phyloP scores from a whole-genome alignment of 2,113 vertebrate genomes.

The Ceyx melanurus region DNA sequence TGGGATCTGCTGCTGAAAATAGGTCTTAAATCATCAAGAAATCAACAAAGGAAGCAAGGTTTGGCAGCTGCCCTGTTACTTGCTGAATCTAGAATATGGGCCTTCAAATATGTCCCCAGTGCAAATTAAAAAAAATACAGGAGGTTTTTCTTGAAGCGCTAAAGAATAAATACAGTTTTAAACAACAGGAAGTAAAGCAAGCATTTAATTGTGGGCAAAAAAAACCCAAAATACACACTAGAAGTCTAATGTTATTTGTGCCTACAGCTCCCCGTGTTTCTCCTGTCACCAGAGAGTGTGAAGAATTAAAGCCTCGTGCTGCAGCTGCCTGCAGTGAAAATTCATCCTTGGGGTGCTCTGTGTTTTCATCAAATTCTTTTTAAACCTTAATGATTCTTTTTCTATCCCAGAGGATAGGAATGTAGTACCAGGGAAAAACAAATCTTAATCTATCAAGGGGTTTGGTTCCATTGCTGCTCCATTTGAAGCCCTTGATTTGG shows the following conservation, averaged over 20 bases:
- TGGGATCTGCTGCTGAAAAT: slow-evolving; percentile 37
- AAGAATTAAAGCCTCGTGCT: slow-evolving; percentile 42
- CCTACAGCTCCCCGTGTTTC: neutral
- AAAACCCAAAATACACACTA: slow-evolving; percentile 15
- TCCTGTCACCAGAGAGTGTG: slow-evolving; percentile 23
- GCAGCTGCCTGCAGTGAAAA: slow-evolving; percentile 54
- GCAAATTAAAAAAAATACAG: slow-evolving; percentile 34
- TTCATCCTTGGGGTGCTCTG: slow-evolving; percentile 28
- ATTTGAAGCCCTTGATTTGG: slow-evolving; percentile 25
- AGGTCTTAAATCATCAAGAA: slow-evolving; percentile 55
- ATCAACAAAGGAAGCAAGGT: slow-evolving; percentile 59
- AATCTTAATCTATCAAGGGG: neutral
- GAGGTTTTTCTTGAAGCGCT: slow-evolving; percentile 44
- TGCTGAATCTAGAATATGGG: slow-evolving; percentile 54
- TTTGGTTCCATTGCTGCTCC: slow-evolving; percentile 14
- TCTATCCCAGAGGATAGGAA: neutral
- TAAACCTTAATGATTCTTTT: slow-evolving; percentile 44
- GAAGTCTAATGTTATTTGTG: slow-evolving; percentile 29
- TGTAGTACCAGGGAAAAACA: neutral
- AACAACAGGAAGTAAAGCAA: slow-evolving; percentile 65
- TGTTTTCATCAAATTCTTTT: slow-evolving; percentile 58
- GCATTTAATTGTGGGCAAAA: slow-evolving; percentile 48
- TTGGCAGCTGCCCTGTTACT: slow-evolving; percentile 42
- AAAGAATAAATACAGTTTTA: slow-evolving; percentile 62
- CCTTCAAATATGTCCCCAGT: neutral